These are phyloP conservation scores for Drosophila lutescens DNA, from an alignment of 2,888 invertebrate genomes.

Conservation along the genomic window DNA sequence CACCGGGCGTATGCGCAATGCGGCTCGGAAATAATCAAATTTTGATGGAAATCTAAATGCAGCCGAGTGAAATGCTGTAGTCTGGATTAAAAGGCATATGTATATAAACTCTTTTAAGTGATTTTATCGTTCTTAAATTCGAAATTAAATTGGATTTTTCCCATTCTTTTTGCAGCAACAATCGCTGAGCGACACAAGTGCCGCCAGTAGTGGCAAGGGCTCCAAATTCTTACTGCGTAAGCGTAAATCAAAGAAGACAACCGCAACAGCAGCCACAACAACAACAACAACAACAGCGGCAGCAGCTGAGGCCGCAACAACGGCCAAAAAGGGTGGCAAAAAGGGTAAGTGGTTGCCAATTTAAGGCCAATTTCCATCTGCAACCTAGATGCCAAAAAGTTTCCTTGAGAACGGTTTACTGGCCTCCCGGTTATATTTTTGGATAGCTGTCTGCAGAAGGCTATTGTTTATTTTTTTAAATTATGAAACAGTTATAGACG, in stretches of 20 bases:
- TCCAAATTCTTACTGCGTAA: conserved; percentile 81
- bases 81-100: neutral
- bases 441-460: neutral
- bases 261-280: conserved; percentile 22
- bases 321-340: conserved; percentile 9
- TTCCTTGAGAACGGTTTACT: neutral
- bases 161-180: conserved; percentile 59
- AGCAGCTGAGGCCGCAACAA: conserved; percentile 8
- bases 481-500: neutral
- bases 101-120: too few species aligned
- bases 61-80: conserved; percentile 6
- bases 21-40: conserved; percentile 27
- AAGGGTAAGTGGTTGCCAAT: conserved; percentile 40
- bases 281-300: conserved; percentile 7
- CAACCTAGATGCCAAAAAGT: neutral
- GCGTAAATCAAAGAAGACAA: conserved; percentile 76
- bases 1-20: conserved; percentile 47
- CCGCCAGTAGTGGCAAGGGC: conserved; percentile 77
- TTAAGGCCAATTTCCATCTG: neutral
- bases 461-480: neutral
- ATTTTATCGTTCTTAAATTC: neutral
- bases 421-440: neutral
- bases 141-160: neutral
- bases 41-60: conserved; percentile 28
- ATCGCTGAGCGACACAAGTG: conserved; percentile 81